These are phyloP conservation scores for Leptinotarsa texana DNA, from an alignment of 1,140 invertebrate genomes.

Conservation along the genomic window DNA sequence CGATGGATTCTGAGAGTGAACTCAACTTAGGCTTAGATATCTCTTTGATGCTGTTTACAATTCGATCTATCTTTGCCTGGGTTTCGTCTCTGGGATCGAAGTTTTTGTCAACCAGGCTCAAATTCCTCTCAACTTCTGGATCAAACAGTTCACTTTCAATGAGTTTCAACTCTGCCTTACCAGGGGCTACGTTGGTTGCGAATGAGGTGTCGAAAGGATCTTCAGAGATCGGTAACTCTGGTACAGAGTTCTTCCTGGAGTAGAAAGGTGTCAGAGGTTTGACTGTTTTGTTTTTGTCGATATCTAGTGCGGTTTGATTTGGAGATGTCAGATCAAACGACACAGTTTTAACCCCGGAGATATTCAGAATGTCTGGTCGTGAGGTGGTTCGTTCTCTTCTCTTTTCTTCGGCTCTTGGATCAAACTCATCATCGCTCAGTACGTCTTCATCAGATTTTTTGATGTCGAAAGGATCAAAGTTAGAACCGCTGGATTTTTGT, in stretches of 20 bases:
- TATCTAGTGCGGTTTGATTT: slow-evolving; percentile 49
- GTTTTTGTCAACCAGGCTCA: slow-evolving; percentile 64
- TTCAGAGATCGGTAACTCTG: slow-evolving; percentile 58
- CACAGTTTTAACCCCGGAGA: slow-evolving; percentile 64
- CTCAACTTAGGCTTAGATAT: slow-evolving; percentile 41
- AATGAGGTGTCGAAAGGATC: slow-evolving; percentile 71
- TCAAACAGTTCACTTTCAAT: slow-evolving; percentile 67
- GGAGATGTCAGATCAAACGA: slow-evolving; percentile 69
- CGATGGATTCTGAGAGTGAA: slow-evolving; percentile 52
- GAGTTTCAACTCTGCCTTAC: slow-evolving; percentile 65
- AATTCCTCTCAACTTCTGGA: slow-evolving; percentile 59
- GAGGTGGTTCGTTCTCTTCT: slow-evolving; percentile 57
- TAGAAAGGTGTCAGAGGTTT: slow-evolving; percentile 83
- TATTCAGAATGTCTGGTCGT: slow-evolving; percentile 63
- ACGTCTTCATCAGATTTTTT: neutral
- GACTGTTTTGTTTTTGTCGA: slow-evolving; percentile 60
- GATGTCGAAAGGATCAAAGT: slow-evolving; percentile 79
- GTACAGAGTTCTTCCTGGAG: slow-evolving; percentile 63
- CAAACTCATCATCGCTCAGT: slow-evolving; percentile 72
- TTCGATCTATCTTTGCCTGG: slow-evolving; percentile 51
- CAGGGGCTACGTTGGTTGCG: slow-evolving; percentile 60
- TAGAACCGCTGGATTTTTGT: slow-evolving; percentile 56
- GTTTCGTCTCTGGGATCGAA: slow-evolving; percentile 60
- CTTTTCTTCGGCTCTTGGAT: slow-evolving; percentile 64
- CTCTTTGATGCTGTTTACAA: slow-evolving; percentile 46